Base-by-base conservation (phyloP, 2,797 vertebrate genomes). In the Aulostomus chinensis region DNA sequence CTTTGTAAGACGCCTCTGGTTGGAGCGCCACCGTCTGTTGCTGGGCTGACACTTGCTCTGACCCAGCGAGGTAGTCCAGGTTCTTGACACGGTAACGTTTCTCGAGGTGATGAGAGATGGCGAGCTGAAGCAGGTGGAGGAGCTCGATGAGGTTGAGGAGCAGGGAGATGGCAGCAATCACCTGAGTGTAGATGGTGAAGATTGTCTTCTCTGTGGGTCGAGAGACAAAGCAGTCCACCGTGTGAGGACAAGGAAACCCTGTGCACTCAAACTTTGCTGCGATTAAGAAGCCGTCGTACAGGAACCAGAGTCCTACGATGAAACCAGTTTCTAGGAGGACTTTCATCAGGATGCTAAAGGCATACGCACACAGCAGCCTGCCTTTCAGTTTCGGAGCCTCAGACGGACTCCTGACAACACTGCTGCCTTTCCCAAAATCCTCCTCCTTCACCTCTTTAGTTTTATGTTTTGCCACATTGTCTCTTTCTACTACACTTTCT, bases 171-270 rank as follows among this genome's bases (percentile, higher is more conserved):
- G 20, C 56, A 0, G 92, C 89, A 2, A 92, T 86, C 12, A 48
- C 79, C 78, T 93, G 89, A 42, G 86, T 91, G 77, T 93, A 94
- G 48, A 94, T 63, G 43, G 89, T 93, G 62, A 94, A 93, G 49
- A 94, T 86, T 1, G 92, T 92, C 81, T 94, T 94, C 68, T 94
- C 93, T 0, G 91, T 94, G 40, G 93, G 93, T 0, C 92, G 81
- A 0, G 93, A 94, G 43, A 93, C 89, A 37, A 91, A 94, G 61
- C 93, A 94, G 61, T 94, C 93, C 68, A 93, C 92, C 0, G 38
- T 90, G 12, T 94, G 89, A 21, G 91, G 91, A 29, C 93, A 94
- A 6, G 93, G 92, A 9, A 1, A 2, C 1, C 58, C 30, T 0
- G 38, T 17, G 54, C 93, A 94, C 65, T 89, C 87, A 18, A 86